Evolutionary conservation across 2,113 vertebrate species (phyloP).

Genomic region (Clarias batrachus): DNA sequence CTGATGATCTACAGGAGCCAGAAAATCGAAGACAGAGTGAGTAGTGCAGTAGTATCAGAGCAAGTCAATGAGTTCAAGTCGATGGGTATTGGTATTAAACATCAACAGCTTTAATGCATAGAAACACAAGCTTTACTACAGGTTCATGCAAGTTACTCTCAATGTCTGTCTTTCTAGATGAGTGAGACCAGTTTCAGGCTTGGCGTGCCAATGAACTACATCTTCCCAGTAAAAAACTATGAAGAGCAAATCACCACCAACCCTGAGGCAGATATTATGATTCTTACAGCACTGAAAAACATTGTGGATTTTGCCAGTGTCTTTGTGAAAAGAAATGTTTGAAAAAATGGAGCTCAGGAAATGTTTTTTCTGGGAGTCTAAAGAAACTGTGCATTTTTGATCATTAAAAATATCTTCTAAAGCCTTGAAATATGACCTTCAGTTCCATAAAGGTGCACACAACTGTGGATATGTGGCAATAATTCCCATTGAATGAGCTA

Average conservation of each 20-base stretch:
- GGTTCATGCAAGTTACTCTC: neutral
- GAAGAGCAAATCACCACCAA: neutral
- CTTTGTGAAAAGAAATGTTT: neutral
- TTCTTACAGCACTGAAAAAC: neutral
- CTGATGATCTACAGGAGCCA: constrained; percentile 3
- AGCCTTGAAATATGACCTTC: too few species aligned
- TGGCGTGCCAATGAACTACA: neutral
- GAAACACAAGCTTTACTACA: neutral
- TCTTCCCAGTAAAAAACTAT: neutral
- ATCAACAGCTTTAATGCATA: neutral
- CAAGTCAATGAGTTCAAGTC: too few species aligned
- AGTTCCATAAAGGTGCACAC: too few species aligned
- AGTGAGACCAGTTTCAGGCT: neutral
- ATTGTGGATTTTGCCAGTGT: constrained; percentile 12
- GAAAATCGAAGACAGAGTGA: neutral
- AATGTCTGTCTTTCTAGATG: neutral
- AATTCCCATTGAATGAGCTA: too few species aligned
- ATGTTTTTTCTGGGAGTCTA: too few species aligned
- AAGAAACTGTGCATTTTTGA: too few species aligned
- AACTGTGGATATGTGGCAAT: too few species aligned
- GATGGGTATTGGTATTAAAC: too few species aligned
- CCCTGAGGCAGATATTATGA: neutral
- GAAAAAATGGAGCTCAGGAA: neutral
- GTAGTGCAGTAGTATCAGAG: neutral
- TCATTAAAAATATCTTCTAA: too few species aligned